Conservation (phyloP, 2,113 vertebrate genomes). For the Anarhynchus alexandrinus region DNA sequence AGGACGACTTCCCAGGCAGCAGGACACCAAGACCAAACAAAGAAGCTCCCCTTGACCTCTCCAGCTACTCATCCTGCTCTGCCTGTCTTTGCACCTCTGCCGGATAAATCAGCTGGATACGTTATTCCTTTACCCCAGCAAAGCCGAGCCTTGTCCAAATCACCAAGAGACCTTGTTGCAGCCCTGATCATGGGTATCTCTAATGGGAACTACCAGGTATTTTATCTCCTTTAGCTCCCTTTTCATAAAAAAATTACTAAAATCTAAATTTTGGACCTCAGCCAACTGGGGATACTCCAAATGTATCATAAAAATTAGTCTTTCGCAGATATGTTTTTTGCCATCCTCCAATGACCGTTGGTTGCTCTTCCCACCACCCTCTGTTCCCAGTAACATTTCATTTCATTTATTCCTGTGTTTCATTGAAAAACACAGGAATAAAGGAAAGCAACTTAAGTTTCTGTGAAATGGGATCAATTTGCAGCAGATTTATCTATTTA, state of each 20-base stretch:
- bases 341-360: neutral
- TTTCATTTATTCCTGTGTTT: too few species aligned
- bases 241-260: neutral
- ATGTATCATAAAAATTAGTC: neutral
- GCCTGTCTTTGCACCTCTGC: neutral
- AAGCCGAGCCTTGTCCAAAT: neutral
- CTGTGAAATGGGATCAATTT: slow-evolving; percentile 21
- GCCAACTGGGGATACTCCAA: neutral
- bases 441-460: slow-evolving; percentile 32
- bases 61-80: neutral
- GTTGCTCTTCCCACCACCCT: neutral
- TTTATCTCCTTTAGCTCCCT: neutral
- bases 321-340: neutral
- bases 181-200: neutral
- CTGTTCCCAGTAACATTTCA: neutral
- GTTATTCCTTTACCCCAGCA: neutral
- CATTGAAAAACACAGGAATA: slow-evolving; percentile 35
- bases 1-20: neutral
- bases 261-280: neutral
- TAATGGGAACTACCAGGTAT: neutral
- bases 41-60: neutral
- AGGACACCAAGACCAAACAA: neutral
- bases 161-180: neutral
- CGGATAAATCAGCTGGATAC: neutral
- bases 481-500: neutral